A percentile compares a stretch with the other conserved stretches of the same genome.
phyloP scores from a whole-genome alignment of 2,888 invertebrate species.

The Parnassius apollo region DNA sequence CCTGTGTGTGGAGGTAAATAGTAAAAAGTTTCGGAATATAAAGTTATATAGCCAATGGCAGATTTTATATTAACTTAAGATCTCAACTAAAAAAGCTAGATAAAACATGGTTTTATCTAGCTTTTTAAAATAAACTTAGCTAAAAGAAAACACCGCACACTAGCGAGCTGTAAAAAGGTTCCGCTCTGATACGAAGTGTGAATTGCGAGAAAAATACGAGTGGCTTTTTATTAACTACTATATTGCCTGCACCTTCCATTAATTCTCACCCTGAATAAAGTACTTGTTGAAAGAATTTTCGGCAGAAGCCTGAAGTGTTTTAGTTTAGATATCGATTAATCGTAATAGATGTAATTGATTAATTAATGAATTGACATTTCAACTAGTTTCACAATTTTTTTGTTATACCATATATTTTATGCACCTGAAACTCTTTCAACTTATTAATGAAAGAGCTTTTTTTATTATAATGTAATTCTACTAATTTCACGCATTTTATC shows the following conservation, averaged over 20 bases:
- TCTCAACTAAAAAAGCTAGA: background rate
- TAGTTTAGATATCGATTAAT: constrained; percentile 7
- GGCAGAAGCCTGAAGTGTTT: background rate
- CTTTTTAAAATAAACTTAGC: constrained; percentile 5
- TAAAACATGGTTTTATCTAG: constrained; percentile 7
- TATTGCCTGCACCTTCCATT: constrained; percentile 13
- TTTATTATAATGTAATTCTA: no score
- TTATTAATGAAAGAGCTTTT: no score
- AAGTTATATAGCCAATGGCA: constrained; percentile 1
- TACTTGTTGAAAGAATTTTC: constrained; percentile 5
- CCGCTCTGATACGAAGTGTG: background rate
- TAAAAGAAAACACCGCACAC: constrained; percentile 1
- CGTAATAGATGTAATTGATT: background rate
- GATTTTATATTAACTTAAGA: constrained; percentile 3
- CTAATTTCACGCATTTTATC: no score
- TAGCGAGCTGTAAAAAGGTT: constrained; percentile 7
- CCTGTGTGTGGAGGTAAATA: no score
- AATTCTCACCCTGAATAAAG: constrained; percentile 5
- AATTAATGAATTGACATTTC: no score
- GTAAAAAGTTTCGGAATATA: background rate
- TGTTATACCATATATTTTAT: no score
- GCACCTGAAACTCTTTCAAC: no score
- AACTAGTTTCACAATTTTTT: no score
- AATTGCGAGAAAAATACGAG: constrained; percentile 13
- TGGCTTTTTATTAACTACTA: constrained; percentile 6